Evolutionary conservation across 2,113 vertebrate species (phyloP).

Genomic region (Heterotis niloticus): DNA sequence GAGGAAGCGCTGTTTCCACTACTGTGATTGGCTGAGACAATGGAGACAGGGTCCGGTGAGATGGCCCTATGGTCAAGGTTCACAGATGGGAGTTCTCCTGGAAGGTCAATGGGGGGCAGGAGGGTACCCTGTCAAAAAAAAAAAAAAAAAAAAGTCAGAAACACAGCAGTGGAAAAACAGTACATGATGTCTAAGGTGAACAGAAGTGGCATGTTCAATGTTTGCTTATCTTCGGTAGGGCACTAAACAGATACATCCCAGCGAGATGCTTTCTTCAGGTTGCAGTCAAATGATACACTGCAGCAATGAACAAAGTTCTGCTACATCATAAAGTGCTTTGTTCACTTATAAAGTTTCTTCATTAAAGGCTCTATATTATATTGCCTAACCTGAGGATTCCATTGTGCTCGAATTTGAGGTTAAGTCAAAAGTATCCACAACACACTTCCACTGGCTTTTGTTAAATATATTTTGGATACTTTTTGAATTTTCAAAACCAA

Average conservation of each 20-base stretch:
- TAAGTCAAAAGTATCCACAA: too few relatives aligned
- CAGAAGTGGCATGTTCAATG: not conserved
- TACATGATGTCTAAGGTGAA: not conserved
- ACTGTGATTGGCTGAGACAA: constrained; percentile 44
- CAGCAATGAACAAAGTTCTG: not conserved
- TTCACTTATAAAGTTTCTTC: too few relatives aligned
- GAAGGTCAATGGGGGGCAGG: constrained; percentile 61
- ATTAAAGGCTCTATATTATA: too few relatives aligned
- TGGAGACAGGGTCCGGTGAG: constrained; percentile 56
- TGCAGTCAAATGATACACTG: not conserved
- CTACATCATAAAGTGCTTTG: too few relatives aligned
- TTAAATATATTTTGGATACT: not conserved
- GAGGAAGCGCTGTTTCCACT: constrained; percentile 17
- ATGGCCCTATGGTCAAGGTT: constrained; percentile 63
- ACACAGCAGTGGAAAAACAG: not conserved
- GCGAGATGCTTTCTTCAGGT: too few relatives aligned
- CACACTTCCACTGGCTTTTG: not conserved
- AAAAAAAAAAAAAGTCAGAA: constrained; percentile 29
- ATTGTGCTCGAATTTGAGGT: too few relatives aligned
- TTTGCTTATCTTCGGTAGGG: too few relatives aligned
- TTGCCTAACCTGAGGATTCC: too few relatives aligned
- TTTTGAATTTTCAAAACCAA: not conserved
- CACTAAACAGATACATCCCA: too few relatives aligned
- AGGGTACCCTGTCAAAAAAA: constrained; percentile 61
- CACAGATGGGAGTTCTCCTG: constrained; percentile 53